phyloP scores from a whole-genome alignment of 2,113 vertebrate species.

The Pithys albifrons region DNA sequence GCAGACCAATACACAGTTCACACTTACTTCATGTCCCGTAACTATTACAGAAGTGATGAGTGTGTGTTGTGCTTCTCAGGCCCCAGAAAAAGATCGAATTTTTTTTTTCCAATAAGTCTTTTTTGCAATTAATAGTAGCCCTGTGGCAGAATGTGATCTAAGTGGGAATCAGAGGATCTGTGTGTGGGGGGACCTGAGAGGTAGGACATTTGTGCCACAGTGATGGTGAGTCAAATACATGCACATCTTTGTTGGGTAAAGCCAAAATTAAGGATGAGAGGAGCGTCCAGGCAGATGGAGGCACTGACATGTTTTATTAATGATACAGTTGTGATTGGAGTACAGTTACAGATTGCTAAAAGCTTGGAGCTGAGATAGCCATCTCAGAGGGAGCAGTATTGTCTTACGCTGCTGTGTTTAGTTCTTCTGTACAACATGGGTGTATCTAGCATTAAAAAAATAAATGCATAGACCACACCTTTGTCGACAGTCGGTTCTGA shows the following conservation, averaged over 20 bases:
- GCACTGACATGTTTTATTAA: neutral
- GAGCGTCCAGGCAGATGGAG: neutral
- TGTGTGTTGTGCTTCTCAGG: neutral
- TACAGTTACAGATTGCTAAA: neutral
- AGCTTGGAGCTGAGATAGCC: neutral
- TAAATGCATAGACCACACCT: neutral
- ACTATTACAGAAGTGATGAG: neutral
- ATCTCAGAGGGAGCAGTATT: neutral
- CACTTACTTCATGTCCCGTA: neutral
- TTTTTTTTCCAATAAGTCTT: neutral
- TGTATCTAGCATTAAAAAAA: neutral
- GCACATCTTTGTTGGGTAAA: neutral
- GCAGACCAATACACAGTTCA: neutral
- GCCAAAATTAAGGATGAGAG: neutral
- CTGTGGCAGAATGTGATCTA: neutral
- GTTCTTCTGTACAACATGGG: neutral
- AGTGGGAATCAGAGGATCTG: neutral
- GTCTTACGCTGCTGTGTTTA: neutral
- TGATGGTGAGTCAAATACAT: rapidly evolving
- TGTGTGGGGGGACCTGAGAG: neutral
- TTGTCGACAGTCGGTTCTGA: neutral
- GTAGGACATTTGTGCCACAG: rapidly evolving
- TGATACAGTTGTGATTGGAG: neutral
- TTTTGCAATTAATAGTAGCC: neutral
- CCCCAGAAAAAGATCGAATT: neutral